These are phyloP conservation scores for Luperina nickerlii DNA, from an alignment of 2,888 invertebrate genomes.

Conservation along the genomic window DNA sequence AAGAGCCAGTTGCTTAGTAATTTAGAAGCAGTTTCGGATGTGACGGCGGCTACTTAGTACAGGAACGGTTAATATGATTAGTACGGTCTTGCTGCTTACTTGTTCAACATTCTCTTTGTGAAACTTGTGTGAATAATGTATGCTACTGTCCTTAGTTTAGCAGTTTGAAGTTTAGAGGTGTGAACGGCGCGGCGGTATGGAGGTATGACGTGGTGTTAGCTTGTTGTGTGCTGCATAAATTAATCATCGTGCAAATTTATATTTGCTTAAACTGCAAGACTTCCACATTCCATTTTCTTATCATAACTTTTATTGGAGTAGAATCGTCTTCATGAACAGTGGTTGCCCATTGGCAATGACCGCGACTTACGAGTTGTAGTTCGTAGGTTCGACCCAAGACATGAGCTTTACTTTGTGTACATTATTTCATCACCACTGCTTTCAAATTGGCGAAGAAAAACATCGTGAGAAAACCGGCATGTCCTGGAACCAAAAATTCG, in stretches of 20 bases:
- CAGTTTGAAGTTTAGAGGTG: conserved; percentile 52
- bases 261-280: neutral
- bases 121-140: conserved; percentile 63
- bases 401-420: too few relatives aligned
- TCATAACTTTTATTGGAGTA: neutral
- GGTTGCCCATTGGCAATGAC: too few relatives aligned
- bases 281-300: neutral
- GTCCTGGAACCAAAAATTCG: too few relatives aligned
- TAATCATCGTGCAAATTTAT: neutral
- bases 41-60: conserved; percentile 58
- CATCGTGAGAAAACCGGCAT: too few relatives aligned
- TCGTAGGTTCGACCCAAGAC: too few relatives aligned
- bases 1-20: conserved; percentile 64
- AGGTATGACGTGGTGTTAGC: conserved; percentile 22
- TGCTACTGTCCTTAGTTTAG: conserved; percentile 56
- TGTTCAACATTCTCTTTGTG: conserved; percentile 64
- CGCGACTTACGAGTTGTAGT: too few relatives aligned
- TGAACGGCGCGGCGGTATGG: conserved; percentile 17
- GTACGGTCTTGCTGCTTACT: conserved; percentile 53
- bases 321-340: too few relatives aligned
- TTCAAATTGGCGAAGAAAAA: too few relatives aligned
- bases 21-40: conserved; percentile 64
- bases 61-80: conserved; percentile 64
- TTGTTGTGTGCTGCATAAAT: neutral
- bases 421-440: too few relatives aligned